Evolutionary conservation across 1,140 invertebrate genomes (phyloP).

Genomic region (Cydia fagiglandana): DNA sequence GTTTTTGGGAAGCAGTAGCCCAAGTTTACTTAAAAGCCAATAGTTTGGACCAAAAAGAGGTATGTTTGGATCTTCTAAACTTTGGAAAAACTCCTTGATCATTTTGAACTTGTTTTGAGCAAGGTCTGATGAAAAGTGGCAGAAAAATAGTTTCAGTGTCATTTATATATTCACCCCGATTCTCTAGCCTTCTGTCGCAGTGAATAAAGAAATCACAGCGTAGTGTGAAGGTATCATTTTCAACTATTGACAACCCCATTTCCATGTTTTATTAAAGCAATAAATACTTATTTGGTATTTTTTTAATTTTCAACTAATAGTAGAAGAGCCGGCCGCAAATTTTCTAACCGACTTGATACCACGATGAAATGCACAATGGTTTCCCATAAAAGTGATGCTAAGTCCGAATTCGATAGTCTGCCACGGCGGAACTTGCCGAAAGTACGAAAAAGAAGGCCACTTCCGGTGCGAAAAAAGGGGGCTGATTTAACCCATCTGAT

Average conservation of each 20-base stretch:
- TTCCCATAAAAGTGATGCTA: no score
- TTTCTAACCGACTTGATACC: no score
- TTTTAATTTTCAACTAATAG: conserved; percentile 6
- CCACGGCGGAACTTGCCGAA: no score
- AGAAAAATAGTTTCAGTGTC: not conserved
- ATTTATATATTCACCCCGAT: conserved; percentile 27
- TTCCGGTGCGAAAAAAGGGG: no score
- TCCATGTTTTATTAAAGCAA: not conserved
- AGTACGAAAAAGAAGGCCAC: no score
- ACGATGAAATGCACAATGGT: no score
- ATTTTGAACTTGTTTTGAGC: conserved; percentile 40
- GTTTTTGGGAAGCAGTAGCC: conserved; percentile 61
- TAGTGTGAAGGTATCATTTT: not conserved
- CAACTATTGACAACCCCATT: not conserved
- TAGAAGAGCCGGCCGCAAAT: no score
- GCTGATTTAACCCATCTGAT: no score
- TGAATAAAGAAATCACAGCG: not conserved
- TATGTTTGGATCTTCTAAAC: conserved; percentile 51
- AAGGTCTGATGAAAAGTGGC: not conserved
- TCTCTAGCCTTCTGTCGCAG: not conserved
- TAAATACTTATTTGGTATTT: not conserved
- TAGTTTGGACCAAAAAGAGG: conserved; percentile 60
- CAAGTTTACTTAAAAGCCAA: conserved; percentile 59
- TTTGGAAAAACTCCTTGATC: conserved; percentile 49
- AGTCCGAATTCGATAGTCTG: no score